A percentile compares a stretch with the other conserved stretches of the same genome.
Conservation (phyloP, 2,113 vertebrate genomes). For the Cacatua alba region DNA sequence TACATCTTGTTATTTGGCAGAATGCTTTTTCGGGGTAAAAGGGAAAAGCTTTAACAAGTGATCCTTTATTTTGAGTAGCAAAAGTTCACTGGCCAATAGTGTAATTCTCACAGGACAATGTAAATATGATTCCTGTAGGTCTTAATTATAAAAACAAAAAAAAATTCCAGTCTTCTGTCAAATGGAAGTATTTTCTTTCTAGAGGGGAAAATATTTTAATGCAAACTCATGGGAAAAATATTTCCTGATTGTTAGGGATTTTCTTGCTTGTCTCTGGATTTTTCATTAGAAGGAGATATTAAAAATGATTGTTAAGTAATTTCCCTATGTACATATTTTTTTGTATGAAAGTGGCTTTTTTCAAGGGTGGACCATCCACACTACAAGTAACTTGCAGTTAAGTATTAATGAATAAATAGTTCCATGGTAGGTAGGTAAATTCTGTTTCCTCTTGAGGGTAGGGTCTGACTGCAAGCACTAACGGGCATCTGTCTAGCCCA, state of each 20-base stretch:
- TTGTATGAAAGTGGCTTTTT: background rate
- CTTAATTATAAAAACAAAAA: background rate
- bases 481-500: background rate
- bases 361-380: background rate
- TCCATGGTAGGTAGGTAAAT: background rate
- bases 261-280: background rate
- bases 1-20: slow-evolving; percentile 15
- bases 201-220: background rate
- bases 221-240: background rate
- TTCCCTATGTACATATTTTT: background rate
- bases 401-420: background rate
- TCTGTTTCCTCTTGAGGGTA: background rate
- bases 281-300: background rate
- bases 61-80: background rate
- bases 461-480: background rate
- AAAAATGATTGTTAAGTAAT: background rate
- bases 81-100: background rate
- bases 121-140: background rate
- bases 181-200: background rate
- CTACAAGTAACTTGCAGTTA: background rate
- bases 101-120: background rate
- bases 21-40: background rate
- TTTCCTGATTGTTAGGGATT: background rate
- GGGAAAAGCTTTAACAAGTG: background rate
- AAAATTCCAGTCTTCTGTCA: background rate